Conservation (phyloP, 2,113 vertebrate genomes). For the Proteles cristata region DNA sequence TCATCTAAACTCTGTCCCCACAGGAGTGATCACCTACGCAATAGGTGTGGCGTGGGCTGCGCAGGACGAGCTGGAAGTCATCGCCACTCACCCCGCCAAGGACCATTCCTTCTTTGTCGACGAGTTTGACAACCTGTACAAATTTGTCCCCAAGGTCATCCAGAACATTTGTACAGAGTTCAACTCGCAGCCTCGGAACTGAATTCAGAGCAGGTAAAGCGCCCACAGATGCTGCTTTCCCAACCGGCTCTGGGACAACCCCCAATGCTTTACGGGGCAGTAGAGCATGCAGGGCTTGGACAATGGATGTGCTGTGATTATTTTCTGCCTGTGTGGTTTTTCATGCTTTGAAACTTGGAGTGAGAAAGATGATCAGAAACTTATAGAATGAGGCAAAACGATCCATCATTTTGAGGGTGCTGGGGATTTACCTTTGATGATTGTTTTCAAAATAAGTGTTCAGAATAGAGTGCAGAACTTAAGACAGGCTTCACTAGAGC, state of each 20-base stretch:
- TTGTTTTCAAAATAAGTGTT: conserved; percentile 45
- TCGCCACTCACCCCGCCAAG: conserved; percentile 94
- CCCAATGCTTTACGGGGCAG: fast-evolving
- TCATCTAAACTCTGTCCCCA: conserved; percentile 47
- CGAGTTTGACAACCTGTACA: conserved; percentile 97
- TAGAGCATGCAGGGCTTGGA: conserved; percentile 23
- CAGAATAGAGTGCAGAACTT: neutral
- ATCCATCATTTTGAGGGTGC: neutral
- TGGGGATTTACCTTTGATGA: neutral
- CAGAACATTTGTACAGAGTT: conserved; percentile 98
- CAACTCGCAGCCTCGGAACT: conserved; percentile 98
- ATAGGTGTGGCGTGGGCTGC: conserved; percentile 97
- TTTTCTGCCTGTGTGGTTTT: neutral
- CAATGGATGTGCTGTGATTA: neutral
- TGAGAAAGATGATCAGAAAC: conserved; percentile 24
- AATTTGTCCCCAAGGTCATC: conserved; percentile 92
- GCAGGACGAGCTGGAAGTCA: conserved; percentile 96
- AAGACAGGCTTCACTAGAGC: neutral
- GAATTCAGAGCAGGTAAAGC: conserved; percentile 72
- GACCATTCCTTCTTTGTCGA: conserved; percentile 99
- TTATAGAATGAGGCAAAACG: neutral
- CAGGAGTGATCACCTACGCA: conserved; percentile 97
- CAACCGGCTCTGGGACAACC: neutral
- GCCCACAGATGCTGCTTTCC: neutral
- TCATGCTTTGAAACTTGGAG: conserved; percentile 64